Base-by-base conservation (phyloP, 1,140 invertebrate genomes). In the Armadillidium nasatum region DNA sequence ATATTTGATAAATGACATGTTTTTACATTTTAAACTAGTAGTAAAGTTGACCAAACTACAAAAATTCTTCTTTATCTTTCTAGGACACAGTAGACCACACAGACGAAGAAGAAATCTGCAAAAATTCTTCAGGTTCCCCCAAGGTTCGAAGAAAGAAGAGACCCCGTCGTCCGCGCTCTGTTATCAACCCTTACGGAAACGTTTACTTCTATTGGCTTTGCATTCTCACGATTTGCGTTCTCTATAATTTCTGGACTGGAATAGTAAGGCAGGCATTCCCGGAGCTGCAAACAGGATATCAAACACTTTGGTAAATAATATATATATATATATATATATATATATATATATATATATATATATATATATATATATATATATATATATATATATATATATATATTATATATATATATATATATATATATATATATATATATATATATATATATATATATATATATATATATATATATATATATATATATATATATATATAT, bases 201-300 rank as follows among this genome's bases (percentile, higher is more conserved):
- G 94, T 95, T 84, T 95, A 95, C 87, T 97, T 96, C 86, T 94
- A 94, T 83, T 98, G 95, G 96, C 87, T 97, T 76, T 91, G 94
- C 87, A 83, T 96, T 23, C 87, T 97, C 77, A 95, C 94, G 19
- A 83, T 90, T 71, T 94, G 94, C 83, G 93, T 97, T 78, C 88
- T 97, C 33, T 97, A 98, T 86, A 97, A 98, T 86, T 87, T 96
- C 33, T 98, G 96, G 96, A 94, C 95, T 10, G 87, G 95, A 44
- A 97, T 98, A 81, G 95, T 96, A 23, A 88, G 96, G 21, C 93
- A 97, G 85, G 96, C 94, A 82, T 93, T 98, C 84, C 92, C 94
- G 23, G 95, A 97, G 83, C 88, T 97, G 71, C 93, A 94, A 86
- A 19, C 78, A 11, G 54, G 15, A 22, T 74, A 72, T 9, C 76